Percentiles rank a stretch among this genome's conserved stretches.
Conservation (phyloP, 2,888 invertebrate genomes). For the Tachina fera region DNA sequence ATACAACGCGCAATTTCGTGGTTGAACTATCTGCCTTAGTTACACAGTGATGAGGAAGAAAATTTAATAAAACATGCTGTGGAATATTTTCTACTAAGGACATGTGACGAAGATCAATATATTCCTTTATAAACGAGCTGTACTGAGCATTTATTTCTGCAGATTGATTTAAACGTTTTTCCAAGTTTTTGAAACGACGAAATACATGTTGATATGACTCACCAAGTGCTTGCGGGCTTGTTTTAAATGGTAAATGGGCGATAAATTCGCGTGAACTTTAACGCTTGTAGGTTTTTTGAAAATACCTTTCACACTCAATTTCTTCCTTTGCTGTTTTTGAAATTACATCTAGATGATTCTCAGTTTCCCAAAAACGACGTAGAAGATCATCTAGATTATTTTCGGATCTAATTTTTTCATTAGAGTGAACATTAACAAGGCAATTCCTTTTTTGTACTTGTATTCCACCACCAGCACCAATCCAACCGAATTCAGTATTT, state of each 20-base stretch:
- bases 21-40: conserved; percentile 20
- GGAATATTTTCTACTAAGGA: not conserved
- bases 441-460: conserved; percentile 9
- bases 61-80: not conserved
- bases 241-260: conserved; percentile 60
- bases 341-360: conserved; percentile 10
- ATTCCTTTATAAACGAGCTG: conserved; percentile 48
- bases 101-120: conserved; percentile 46
- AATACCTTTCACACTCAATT: conserved; percentile 63
- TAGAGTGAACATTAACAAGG: not conserved
- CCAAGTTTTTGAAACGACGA: conserved; percentile 49
- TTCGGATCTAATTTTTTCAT: not conserved
- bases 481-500: conserved; percentile 69
- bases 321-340: conserved; percentile 42
- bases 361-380: conserved; percentile 13
- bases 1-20: too few relatives aligned
- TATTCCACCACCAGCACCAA: conserved; percentile 60
- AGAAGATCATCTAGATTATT: conserved; percentile 14
- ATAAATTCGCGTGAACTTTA: conserved; percentile 51
- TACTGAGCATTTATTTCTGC: conserved; percentile 5
- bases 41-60: conserved; percentile 59
- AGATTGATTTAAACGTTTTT: conserved; percentile 30
- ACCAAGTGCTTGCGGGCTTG: conserved; percentile 19
- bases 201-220: conserved; percentile 53
- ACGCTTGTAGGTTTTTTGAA: conserved; percentile 42